Evolutionary conservation across 2,797 vertebrate genomes (phyloP), one percentile per base, ranked within the genome.

Genomic region (Anguilla obscura): DNA sequence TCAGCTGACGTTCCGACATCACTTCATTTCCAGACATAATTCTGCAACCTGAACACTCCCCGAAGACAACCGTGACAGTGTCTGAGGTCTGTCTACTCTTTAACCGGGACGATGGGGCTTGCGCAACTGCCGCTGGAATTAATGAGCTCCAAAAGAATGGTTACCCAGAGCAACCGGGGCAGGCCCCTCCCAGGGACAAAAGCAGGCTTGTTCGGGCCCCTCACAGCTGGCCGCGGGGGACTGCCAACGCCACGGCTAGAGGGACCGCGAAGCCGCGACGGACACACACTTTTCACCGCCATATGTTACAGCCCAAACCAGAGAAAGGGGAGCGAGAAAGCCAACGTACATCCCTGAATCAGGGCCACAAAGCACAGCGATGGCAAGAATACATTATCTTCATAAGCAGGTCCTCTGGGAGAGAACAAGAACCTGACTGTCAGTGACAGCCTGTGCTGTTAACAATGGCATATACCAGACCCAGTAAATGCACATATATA

Each of bases 71-170:
- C 5, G 27, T 48, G 79, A 40, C 40, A 24, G 79, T 24, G 79
- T 82, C 27, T 82, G 79, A n/a, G 40, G 79, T 82, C 79, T 10
- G 79, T n/a, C 79, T 18, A 18, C 40, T 50, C 79, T 50, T 48
- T 24, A 50, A 50, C 74, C n/a, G 36, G 79, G 45, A 82, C 21
- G 40, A 82, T 33, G 79, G 79, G 79, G 79, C 79, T 21, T 3
- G 40, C 40, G 10, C 21, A 86, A 90, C 87, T 82, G 86, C 88
- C 87, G 89, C 79, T 86, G 86, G 87, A 54, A 91, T 90, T 88
- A 92, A 92, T 89, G 91, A 92, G 89, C 89, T 90, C 87, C 71
- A 89, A 14, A 33, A 69, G 79, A 82, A 82, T 82, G 40, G 79
- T 50, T 50, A 24, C 21, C 79, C 79, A 3, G 40, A 21, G 40